These are phyloP conservation scores for Myocastor coypus DNA, from an alignment of 2,113 vertebrate species.

Conservation along the genomic window DNA sequence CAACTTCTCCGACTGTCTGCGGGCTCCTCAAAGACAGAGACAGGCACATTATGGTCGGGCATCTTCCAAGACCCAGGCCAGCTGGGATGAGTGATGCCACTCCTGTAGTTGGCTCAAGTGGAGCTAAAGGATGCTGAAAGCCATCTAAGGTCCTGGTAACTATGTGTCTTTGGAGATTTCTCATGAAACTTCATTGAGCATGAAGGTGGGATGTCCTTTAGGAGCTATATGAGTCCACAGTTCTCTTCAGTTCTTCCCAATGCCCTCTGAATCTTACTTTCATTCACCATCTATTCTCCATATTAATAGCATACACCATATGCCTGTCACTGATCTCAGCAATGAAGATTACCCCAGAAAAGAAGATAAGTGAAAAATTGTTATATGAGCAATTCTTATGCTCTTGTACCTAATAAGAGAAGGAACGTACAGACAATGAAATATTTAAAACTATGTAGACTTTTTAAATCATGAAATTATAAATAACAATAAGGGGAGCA, in stretches of 20 bases:
- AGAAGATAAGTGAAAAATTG: background rate
- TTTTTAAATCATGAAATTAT: background rate
- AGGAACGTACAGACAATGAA: background rate
- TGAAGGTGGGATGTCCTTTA: background rate
- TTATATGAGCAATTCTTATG: background rate
- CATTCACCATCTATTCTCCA: background rate
- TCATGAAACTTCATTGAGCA: background rate
- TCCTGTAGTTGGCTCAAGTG: background rate
- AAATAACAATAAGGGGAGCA: background rate
- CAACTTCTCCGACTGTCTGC: background rate
- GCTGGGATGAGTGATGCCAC: background rate
- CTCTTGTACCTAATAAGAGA: background rate
- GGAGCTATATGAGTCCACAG: background rate
- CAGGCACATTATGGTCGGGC: background rate
- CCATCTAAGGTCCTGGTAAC: background rate
- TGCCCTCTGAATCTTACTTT: background rate
- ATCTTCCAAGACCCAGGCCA: background rate
- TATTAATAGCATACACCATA: background rate
- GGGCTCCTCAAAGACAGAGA: background rate
- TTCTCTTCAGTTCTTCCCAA: background rate
- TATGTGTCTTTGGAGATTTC: background rate
- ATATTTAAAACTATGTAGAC: background rate
- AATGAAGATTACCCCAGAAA: background rate
- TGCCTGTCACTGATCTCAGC: background rate
- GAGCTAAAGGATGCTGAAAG: background rate